A percentile compares a stretch with the other conserved stretches of the same genome.
These are phyloP conservation scores for Maniola hyperantus DNA, from an alignment of 2,888 invertebrate species.

Conservation along the genomic window DNA sequence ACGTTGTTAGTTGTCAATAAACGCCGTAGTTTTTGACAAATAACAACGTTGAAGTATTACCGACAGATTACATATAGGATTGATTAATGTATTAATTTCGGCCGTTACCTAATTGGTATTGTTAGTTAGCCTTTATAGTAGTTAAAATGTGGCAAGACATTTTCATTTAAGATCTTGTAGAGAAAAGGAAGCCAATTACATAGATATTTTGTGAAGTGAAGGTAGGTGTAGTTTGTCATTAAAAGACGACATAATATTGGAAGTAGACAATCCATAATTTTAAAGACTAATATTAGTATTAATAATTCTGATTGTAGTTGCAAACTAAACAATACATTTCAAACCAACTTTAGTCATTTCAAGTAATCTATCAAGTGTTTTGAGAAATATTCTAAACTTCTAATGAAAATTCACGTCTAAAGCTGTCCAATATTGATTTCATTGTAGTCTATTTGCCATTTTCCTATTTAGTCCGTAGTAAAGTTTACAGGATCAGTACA, in stretches of 20 bases:
- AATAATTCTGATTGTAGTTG: slow-evolving; percentile 9
- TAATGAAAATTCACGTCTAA: background rate
- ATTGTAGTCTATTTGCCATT: slow-evolving; percentile 30
- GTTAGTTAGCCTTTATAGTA: background rate
- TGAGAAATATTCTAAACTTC: slow-evolving; percentile 4
- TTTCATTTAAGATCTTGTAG: slow-evolving; percentile 13
- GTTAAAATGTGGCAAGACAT: slow-evolving; percentile 12
- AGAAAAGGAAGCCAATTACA: background rate
- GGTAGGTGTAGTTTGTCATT: slow-evolving; percentile 18
- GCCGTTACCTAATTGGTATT: background rate
- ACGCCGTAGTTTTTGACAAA: too few relatives aligned
- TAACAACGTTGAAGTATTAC: too few relatives aligned
- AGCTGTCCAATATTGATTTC: slow-evolving; percentile 9
- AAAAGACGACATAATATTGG: background rate
- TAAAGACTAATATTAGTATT: slow-evolving; percentile 24
- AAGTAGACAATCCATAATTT: slow-evolving; percentile 6
- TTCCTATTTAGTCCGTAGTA: slow-evolving; percentile 43
- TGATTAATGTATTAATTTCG: too few relatives aligned
- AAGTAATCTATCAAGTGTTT: background rate
- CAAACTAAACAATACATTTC: slow-evolving; percentile 13
- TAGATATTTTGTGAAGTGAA: slow-evolving; percentile 7
- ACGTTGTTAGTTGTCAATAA: too few relatives aligned
- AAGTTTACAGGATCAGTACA: slow-evolving; percentile 46
- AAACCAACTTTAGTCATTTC: slow-evolving; percentile 1
- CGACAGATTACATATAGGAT: too few relatives aligned